These are phyloP conservation scores for Archaeoteleia sp. DNA, from an alignment of 2,888 invertebrate genomes.

Conservation along the genomic window DNA sequence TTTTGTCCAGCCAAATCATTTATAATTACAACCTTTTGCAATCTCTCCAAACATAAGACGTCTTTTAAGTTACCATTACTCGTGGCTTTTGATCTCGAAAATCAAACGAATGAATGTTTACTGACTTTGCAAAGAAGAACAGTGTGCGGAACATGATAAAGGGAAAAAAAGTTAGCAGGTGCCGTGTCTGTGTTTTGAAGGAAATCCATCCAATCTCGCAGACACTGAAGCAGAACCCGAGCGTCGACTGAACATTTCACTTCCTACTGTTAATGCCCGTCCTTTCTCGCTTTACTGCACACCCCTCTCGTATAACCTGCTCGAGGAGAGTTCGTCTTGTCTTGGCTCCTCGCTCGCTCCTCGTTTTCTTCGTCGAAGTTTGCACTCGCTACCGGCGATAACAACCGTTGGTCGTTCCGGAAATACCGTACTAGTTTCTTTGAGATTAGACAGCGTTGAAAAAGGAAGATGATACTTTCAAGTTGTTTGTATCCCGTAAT, in stretches of 20 bases:
- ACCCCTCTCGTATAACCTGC: not conserved
- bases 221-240: not conserved
- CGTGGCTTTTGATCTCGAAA: no score
- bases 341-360: not conserved
- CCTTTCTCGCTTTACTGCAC: conserved; percentile 5
- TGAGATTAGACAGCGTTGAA: conserved; percentile 6
- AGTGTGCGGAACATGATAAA: not conserved
- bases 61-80: no score
- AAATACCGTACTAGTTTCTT: conserved; percentile 9
- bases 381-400: conserved; percentile 5
- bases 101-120: no score
- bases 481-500: conserved; percentile 5
- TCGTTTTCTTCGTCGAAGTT: conserved; percentile 7
- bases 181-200: not conserved
- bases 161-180: no score
- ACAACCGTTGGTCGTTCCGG: not conserved
- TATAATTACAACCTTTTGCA: no score
- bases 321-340: not conserved
- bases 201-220: not conserved
- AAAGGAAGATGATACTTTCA: conserved; percentile 8
- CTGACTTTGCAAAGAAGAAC: not conserved
- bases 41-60: no score
- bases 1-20: no score
- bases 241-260: conserved; percentile 29
- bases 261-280: conserved; percentile 44